Evolutionary conservation across 2,113 vertebrate species (phyloP), one percentile per base, ranked within the genome.

Genomic region (Gadus macrocephalus): DNA sequence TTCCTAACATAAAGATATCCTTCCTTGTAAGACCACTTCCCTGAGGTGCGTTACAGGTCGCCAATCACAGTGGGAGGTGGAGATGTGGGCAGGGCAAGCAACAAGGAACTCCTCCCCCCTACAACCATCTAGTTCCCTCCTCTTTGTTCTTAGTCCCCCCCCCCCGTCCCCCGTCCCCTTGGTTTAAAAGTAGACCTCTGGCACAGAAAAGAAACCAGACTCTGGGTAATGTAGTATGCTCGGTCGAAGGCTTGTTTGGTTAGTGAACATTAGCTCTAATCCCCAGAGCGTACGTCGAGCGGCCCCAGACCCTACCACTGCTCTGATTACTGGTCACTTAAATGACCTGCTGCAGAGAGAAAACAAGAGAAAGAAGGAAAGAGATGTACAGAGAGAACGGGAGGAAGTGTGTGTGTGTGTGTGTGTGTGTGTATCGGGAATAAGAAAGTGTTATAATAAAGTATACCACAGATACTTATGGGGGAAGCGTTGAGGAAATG

Each of bases 21-120:
- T 49, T 91, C 93, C 93, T 90, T 80, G 66, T 79, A 83, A 89
- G 88, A 88, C 93, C 88, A 90, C 89, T 91, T 97, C 96, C 95
- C 96, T 98, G 96, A 98, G 95, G 95, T 95, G 95, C 93, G 62
- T 86, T 87, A 87, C 88, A 91, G 89, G 87, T 89, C 86, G 85
- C 87, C 89, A 89, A 84, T 89, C 83, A 85, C 77, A 85, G 78
- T 71, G 55, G 66, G 77, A 35, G 4, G 31, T 35, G 31, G 31
- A 35, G 71, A 72, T 74, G 60, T 16, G 22, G 62, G 71, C 17
- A 60, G 63, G 55, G 69, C 56, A 73, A 62, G 66, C 66, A 31
- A 42, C 20, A 16, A 17, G 16, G 15, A 58, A 58, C 42, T 65
- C 17, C n/a, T 55, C 63, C n/a, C 59, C 53, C 63, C 35, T 55